Conservation (phyloP, 2,113 vertebrate species). For the Percina caprodes region DNA sequence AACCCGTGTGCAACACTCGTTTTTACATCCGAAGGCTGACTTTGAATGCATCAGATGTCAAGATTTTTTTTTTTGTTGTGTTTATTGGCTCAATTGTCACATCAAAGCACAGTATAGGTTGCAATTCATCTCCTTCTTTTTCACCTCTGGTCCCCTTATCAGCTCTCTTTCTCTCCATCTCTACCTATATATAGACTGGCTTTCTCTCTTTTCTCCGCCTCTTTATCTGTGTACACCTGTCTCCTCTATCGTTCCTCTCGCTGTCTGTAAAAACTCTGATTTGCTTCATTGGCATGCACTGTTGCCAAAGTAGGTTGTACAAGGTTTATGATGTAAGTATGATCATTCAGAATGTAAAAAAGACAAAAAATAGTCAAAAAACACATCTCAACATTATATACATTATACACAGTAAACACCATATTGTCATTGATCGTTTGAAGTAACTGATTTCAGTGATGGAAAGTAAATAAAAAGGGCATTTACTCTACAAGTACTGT, state of each 20-base stretch:
- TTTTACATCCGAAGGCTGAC: slow-evolving; percentile 30
- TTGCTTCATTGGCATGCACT: slow-evolving; percentile 19
- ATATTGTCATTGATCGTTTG: not conserved
- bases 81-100: slow-evolving; percentile 28
- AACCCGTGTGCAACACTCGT: not conserved
- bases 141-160: slow-evolving; percentile 52
- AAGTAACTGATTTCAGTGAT: not conserved
- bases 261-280: slow-evolving; percentile 25
- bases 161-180: slow-evolving; percentile 23
- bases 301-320: slow-evolving; percentile 8
- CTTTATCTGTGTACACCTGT: slow-evolving; percentile 25
- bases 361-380: no score
- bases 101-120: slow-evolving; percentile 1
- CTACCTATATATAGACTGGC: slow-evolving; percentile 53
- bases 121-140: slow-evolving; percentile 32
- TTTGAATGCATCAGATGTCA: slow-evolving; percentile 45
- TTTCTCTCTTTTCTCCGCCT: slow-evolving; percentile 27
- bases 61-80: slow-evolving; percentile 8
- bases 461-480: not conserved
- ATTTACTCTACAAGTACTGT: not conserved
- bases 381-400: not conserved
- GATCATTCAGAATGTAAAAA: not conserved
- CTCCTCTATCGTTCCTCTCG: slow-evolving; percentile 9
- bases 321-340: not conserved
- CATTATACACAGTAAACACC: not conserved